phyloP scores from a whole-genome alignment of 2,888 invertebrate species.

The Tenthredo scrophulariae region DNA sequence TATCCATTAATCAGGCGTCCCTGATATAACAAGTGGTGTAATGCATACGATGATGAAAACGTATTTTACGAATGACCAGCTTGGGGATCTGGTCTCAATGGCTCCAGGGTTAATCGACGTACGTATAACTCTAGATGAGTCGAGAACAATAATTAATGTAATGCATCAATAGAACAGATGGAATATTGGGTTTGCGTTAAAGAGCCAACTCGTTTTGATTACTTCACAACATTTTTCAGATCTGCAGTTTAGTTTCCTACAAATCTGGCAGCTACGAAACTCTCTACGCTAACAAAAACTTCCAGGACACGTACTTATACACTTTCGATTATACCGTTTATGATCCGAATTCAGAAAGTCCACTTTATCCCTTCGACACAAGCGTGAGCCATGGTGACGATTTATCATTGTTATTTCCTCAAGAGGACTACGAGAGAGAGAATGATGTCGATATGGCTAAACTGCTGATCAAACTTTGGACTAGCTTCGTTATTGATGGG shows the following conservation, averaged over 20 bases:
- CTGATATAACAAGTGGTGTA: background rate
- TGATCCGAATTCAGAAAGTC: slow-evolving; percentile 63
- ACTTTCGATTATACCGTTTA: slow-evolving; percentile 78
- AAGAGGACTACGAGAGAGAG: background rate
- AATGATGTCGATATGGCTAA: background rate
- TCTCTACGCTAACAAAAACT: background rate
- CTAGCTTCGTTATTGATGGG: slow-evolving; percentile 42
- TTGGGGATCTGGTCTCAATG: slow-evolving; percentile 3
- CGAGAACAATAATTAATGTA: background rate
- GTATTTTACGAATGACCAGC: background rate
- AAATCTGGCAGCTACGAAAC: slow-evolving; percentile 3
- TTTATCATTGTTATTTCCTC: background rate
- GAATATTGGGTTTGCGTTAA: background rate
- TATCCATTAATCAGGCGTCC: background rate
- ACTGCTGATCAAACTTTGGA: slow-evolving; percentile 10
- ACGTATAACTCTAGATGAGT: background rate
- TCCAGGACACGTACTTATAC: slow-evolving; percentile 77
- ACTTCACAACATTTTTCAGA: background rate
- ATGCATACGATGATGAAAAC: background rate
- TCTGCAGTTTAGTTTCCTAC: slow-evolving; percentile 27
- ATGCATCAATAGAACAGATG: background rate
- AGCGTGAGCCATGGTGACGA: background rate
- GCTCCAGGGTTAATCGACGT: slow-evolving; percentile 19
- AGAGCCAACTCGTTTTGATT: background rate
- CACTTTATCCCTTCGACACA: slow-evolving; percentile 43